Percentiles rank a stretch among this genome's conserved stretches.
phyloP scores from a whole-genome alignment of 1,140 invertebrate genomes.

The Psilanteris sp. region DNA sequence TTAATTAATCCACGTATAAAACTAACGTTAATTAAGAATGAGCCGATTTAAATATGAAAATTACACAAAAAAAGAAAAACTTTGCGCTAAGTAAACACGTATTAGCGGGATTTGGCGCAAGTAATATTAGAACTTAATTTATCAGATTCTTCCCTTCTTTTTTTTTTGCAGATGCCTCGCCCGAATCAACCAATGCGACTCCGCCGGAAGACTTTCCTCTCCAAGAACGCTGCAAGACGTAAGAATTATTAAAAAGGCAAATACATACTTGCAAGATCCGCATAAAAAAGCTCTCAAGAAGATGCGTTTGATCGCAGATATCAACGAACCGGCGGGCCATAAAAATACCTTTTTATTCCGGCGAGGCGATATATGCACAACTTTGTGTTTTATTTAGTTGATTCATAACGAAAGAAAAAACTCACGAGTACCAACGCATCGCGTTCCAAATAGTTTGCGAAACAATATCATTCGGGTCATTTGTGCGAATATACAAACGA shows the following conservation, averaged over 20 bases:
- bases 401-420: conserved; percentile 14
- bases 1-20: no score
- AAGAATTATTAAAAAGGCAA: conserved; percentile 26
- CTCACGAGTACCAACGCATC: not conserved
- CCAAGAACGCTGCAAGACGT: conserved; percentile 8
- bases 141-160: no score
- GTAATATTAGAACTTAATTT: conserved; percentile 2
- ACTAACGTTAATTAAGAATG: no score
- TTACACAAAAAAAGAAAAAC: no score
- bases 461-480: no score
- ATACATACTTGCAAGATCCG: conserved; percentile 23
- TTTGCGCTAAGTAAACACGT: no score
- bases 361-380: conserved; percentile 37
- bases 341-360: conserved; percentile 38
- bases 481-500: no score
- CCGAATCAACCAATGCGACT: conserved; percentile 3
- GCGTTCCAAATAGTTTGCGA: no score
- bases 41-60: no score
- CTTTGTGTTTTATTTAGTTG: conserved; percentile 34
- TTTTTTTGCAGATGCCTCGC: conserved; percentile 37
- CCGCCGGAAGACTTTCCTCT: conserved; percentile 3
- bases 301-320: conserved; percentile 25
- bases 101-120: no score
- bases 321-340: conserved; percentile 34
- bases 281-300: conserved; percentile 38